These are phyloP conservation scores for Papilio helenus DNA, from an alignment of 1,140 invertebrate species.

Conservation along the genomic window DNA sequence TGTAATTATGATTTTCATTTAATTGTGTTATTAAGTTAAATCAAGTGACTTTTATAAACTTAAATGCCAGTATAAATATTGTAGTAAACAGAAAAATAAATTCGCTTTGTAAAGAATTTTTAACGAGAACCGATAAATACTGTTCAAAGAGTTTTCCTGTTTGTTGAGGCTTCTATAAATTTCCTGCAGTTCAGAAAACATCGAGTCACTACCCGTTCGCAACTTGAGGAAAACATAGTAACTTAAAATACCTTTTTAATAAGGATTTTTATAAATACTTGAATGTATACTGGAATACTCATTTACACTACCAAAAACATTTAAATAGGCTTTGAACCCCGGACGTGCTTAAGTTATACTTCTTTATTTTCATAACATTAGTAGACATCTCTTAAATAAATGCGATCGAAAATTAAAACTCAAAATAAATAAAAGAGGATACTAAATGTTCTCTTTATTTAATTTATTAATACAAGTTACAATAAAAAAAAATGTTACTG, in stretches of 20 bases:
- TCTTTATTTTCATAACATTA: too few relatives aligned
- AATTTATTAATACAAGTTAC: too few relatives aligned
- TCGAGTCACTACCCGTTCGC: not conserved
- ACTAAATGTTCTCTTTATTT: too few relatives aligned
- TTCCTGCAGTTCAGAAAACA: conserved; percentile 13
- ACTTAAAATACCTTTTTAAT: not conserved
- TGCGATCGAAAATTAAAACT: too few relatives aligned
- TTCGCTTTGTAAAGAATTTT: not conserved
- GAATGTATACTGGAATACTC: not conserved
- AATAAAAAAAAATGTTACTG: too few relatives aligned
- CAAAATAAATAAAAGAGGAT: too few relatives aligned
- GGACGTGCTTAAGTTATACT: too few relatives aligned
- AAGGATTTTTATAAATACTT: not conserved
- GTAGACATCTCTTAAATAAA: too few relatives aligned
- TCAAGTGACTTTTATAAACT: not conserved
- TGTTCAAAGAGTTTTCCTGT: conserved; percentile 20
- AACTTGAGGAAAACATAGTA: conserved; percentile 2
- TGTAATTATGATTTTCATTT: not conserved
- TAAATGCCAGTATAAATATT: not conserved
- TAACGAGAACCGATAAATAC: conserved; percentile 20
- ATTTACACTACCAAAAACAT: not conserved
- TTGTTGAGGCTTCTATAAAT: conserved; percentile 17
- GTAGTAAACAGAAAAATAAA: not conserved
- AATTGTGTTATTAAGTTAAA: not conserved
- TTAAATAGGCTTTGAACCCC: too few relatives aligned